These are phyloP conservation scores for Eudemis profundana DNA, from an alignment of 2,888 invertebrate species.

Conservation along the genomic window DNA sequence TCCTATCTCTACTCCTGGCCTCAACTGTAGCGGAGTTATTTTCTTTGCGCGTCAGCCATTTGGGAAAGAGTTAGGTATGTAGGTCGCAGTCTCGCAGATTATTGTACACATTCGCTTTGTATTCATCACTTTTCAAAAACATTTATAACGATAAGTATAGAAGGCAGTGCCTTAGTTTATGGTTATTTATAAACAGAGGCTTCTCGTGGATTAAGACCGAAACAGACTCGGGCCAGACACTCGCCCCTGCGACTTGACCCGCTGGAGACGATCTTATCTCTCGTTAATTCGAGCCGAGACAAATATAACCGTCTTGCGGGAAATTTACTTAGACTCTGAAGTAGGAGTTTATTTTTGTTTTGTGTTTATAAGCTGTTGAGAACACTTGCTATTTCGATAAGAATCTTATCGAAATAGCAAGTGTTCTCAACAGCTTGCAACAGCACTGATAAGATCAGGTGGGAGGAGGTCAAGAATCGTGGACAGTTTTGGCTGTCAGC, in stretches of 20 bases:
- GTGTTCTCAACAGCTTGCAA: neutral
- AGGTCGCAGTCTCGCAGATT: too few species aligned
- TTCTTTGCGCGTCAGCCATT: too few species aligned
- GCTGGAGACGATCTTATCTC: slow-evolving; percentile 35
- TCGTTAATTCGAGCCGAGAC: slow-evolving; percentile 27
- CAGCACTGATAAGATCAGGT: too few species aligned
- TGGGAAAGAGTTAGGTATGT: too few species aligned
- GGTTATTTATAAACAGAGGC: neutral
- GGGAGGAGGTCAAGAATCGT: neutral
- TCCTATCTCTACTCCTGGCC: too few species aligned
- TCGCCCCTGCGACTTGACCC: slow-evolving; percentile 33
- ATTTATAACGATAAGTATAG: too few species aligned
- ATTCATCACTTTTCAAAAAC: too few species aligned
- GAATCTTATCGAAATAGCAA: too few species aligned
- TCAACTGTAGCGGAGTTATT: too few species aligned
- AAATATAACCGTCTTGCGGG: slow-evolving; percentile 10
- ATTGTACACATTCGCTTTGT: too few species aligned
- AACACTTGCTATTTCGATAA: slow-evolving; percentile 3
- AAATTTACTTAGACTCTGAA: slow-evolving; percentile 23
- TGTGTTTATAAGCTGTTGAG: slow-evolving; percentile 13
- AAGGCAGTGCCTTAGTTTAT: neutral
- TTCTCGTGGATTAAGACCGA: slow-evolving; percentile 12
- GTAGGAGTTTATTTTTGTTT: slow-evolving; percentile 13
- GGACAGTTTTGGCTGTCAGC: neutral
- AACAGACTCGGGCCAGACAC: slow-evolving; percentile 33